Percentiles rank a stretch among this genome's conserved stretches.
phyloP scores from a whole-genome alignment of 2,113 vertebrate genomes.

The Sorex fumeus region DNA sequence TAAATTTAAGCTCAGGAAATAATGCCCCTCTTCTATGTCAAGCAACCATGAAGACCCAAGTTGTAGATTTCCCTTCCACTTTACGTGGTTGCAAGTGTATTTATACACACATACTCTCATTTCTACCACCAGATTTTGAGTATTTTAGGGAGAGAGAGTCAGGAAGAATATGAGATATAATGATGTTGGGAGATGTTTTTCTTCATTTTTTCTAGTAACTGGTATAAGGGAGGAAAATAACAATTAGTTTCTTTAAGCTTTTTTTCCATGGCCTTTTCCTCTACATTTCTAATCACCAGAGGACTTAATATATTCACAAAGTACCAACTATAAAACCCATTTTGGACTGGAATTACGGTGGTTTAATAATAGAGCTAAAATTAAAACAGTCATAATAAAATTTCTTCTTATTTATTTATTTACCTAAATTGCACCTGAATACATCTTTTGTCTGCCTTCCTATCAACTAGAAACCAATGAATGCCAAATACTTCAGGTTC shows the following conservation, averaged over 20 bases:
- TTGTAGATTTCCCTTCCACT: neutral
- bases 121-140: neutral
- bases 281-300: conserved; percentile 31
- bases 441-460: neutral
- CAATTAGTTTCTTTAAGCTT: neutral
- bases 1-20: neutral
- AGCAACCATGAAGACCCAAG: neutral
- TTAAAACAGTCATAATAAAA: neutral
- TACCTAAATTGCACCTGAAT: neutral
- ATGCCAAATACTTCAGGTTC: neutral
- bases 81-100: neutral
- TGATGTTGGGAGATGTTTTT: neutral
- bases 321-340: neutral
- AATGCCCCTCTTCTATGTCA: neutral
- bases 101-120: neutral
- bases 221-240: neutral
- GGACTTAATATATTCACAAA: conserved; percentile 27
- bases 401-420: neutral
- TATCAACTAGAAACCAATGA: neutral
- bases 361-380: neutral
- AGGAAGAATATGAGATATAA: neutral
- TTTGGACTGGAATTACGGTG: neutral
- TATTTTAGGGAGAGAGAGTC: conserved; percentile 3
- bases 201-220: conserved; percentile 8
- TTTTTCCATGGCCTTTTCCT: neutral